A percentile compares a stretch with the other conserved stretches of the same genome.
phyloP scores from a whole-genome alignment of 1,140 invertebrate genomes.

The Spodoptera frugiperda region DNA sequence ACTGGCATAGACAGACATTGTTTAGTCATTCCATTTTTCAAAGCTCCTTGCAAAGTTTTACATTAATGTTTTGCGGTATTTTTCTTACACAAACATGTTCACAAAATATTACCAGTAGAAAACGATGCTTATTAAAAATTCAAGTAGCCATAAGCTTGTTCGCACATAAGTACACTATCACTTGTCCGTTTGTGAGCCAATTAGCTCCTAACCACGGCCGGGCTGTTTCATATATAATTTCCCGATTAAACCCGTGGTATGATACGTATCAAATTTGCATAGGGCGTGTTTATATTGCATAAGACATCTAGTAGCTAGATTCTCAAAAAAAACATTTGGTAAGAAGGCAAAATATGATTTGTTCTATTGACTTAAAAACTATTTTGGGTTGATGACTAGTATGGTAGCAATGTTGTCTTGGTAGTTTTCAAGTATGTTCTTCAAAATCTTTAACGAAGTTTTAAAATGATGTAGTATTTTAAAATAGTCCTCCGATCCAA shows the following conservation, averaged over 20 bases:
- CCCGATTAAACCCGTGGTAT: slow-evolving; percentile 9
- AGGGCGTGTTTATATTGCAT: slow-evolving; percentile 3
- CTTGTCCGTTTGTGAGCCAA: slow-evolving; percentile 2
- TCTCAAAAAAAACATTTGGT: too few relatives aligned
- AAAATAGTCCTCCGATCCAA: neutral
- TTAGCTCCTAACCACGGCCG: neutral
- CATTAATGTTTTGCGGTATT: neutral
- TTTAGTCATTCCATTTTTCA: too few relatives aligned
- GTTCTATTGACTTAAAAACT: too few relatives aligned
- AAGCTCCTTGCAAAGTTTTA: too few relatives aligned
- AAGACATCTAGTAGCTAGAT: too few relatives aligned
- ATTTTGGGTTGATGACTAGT: too few relatives aligned
- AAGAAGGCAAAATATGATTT: too few relatives aligned
- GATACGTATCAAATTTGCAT: slow-evolving; percentile 19
- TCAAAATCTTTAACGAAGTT: too few relatives aligned
- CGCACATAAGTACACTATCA: slow-evolving; percentile 11
- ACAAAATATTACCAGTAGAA: neutral
- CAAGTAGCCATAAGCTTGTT: slow-evolving; percentile 12
- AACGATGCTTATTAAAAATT: slow-evolving; percentile 17
- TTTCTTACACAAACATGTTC: neutral
- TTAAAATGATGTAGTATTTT: too few relatives aligned
- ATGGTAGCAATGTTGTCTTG: too few relatives aligned
- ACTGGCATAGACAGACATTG: too few relatives aligned
- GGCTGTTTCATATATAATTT: slow-evolving; percentile 29
- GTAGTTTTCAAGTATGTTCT: too few relatives aligned